Evolutionary conservation across 2,888 invertebrate genomes (phyloP).

Genomic region (Cataglyphis livida): DNA sequence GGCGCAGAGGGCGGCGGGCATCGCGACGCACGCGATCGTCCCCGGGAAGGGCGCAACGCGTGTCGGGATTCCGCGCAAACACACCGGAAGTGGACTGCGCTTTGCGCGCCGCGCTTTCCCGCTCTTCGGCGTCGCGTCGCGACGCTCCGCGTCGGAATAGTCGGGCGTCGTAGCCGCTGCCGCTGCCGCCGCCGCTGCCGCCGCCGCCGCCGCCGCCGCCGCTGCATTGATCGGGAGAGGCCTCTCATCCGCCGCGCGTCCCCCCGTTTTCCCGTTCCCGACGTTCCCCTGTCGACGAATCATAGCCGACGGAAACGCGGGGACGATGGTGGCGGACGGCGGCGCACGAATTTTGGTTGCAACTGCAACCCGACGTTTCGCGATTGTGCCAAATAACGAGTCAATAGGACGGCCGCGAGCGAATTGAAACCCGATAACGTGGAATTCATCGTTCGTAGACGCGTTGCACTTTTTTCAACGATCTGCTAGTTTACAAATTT

Average conservation of each 20-base stretch:
- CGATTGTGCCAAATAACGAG: slow-evolving; percentile 45
- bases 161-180: slow-evolving; percentile 81
- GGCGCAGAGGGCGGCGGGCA: slow-evolving; percentile 53
- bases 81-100: slow-evolving; percentile 45
- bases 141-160: slow-evolving; percentile 73
- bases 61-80: slow-evolving; percentile 59
- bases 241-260: slow-evolving; percentile 69
- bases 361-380: slow-evolving; percentile 51
- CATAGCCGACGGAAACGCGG: slow-evolving; percentile 55
- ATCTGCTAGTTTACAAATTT: slow-evolving; percentile 14
- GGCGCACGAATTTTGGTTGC: slow-evolving; percentile 49
- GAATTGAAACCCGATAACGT: slow-evolving; percentile 53
- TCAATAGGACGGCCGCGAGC: slow-evolving; percentile 40
- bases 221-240: slow-evolving; percentile 83
- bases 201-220: slow-evolving; percentile 82
- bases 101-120: slow-evolving; percentile 49
- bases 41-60: slow-evolving; percentile 55
- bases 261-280: slow-evolving; percentile 15
- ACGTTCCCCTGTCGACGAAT: slow-evolving; percentile 55
- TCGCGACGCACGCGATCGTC: slow-evolving; percentile 49
- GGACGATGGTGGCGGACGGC: slow-evolving; percentile 3
- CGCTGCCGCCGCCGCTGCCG: slow-evolving; percentile 83
- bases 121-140: slow-evolving; percentile 46
- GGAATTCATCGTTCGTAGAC: slow-evolving; percentile 37
- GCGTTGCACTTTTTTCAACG: not conserved